Evolutionary conservation across 2,113 vertebrate species (phyloP).

Genomic region (Pseudonaja textilis): DNA sequence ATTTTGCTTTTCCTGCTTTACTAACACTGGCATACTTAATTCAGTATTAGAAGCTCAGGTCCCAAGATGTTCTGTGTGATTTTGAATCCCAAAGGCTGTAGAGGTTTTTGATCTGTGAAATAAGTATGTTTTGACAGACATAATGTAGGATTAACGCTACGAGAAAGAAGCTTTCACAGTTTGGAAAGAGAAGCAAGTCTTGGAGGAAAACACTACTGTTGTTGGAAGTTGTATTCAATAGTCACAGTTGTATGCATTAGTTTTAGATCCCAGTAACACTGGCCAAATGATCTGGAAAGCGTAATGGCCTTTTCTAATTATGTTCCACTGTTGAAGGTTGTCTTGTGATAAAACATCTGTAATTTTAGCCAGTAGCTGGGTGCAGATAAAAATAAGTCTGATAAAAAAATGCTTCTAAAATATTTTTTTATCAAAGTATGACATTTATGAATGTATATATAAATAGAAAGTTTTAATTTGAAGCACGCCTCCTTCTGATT

Average conservation of each 20-base stretch:
- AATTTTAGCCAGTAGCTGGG: constrained; percentile 11
- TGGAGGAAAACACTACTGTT: constrained; percentile 28
- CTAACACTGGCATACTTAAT: constrained; percentile 36
- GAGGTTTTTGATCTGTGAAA: constrained; percentile 35
- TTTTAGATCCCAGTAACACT: constrained; percentile 14
- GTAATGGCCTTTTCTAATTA: constrained; percentile 42
- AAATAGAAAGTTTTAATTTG: constrained; percentile 4
- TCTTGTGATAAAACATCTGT: constrained; percentile 44
- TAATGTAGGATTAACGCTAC: fast-evolving
- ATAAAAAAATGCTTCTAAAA: not conserved
- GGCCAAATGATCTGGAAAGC: constrained; percentile 61
- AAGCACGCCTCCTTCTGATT: not conserved
- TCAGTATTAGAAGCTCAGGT: constrained; percentile 47
- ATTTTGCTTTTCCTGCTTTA: constrained; percentile 12
- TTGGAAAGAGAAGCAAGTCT: constrained; percentile 43
- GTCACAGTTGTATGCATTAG: constrained; percentile 46
- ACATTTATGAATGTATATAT: constrained; percentile 5
- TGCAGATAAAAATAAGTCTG: not conserved
- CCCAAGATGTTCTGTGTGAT: constrained; percentile 22
- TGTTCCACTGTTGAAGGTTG: constrained; percentile 28
- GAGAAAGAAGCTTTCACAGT: constrained; percentile 19
- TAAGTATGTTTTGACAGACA: constrained; percentile 18
- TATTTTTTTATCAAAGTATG: not conserved
- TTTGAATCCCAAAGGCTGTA: constrained; percentile 22
- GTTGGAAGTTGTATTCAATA: constrained; percentile 41